Base-by-base conservation (phyloP, 2,888 invertebrate genomes). In the Drosophila quasianomalipes region DNA sequence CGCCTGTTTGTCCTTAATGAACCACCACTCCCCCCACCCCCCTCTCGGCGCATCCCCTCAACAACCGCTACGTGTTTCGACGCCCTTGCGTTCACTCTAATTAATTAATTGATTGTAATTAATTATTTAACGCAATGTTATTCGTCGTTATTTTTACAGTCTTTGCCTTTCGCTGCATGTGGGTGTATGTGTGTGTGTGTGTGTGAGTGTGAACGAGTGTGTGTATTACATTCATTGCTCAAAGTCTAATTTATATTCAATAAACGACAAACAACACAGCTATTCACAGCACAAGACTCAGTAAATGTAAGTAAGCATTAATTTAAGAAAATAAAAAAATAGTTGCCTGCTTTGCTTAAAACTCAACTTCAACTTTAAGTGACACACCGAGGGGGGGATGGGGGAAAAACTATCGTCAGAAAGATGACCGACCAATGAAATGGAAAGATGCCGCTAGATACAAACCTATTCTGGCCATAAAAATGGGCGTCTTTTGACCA, bases 71-170 rank as follows among this genome's bases (percentile, higher is more conserved):
- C 26, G 47, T 16, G 47, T 9, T 47, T 19, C 26, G n/a, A 22
- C 76, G n/a, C 82, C 73, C 72, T 74, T 57, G 79, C 74, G 70
- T 69, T 82, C 81, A 78, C 77, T 79, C 81, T 91, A 92, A 91
- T 91, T 91, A 92, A 92, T 91, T 92, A 92, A 91, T 92, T 89
- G 81, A 82, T 92, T 90, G 84, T 89, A 91, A 92, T 91, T 92
- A 92, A 91, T 92, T 90, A 91, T 85, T 82, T 83, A 88, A 84
- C 88, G 75, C 76, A 82, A 75, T 89, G 80, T 77, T 80, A 49
- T 72, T 73, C 64, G 59, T 65, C 65, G 79, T 81, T 78, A n/a
- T 73, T 79, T 81, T 81, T 78, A 81, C 79, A 70, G 72, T 66
- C 59, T n/a, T 73, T 72, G 54, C 30, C 69, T 58, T 61, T 69